Conservation (phyloP, 2,797 vertebrate genomes). For the Lacerta agilis region DNA sequence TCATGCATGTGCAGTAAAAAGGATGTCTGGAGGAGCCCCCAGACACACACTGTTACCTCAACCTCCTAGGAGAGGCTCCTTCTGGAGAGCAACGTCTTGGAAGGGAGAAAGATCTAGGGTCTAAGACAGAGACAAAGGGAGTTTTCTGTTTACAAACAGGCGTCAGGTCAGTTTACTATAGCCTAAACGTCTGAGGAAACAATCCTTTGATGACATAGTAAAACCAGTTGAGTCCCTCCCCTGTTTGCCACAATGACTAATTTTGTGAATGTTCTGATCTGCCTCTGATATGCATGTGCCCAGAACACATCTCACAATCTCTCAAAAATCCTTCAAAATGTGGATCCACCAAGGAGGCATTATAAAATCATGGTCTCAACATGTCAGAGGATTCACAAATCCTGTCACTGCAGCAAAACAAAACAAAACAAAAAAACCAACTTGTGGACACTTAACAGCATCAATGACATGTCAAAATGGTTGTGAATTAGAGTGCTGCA, state of each 20-base stretch:
- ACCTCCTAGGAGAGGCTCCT: slow-evolving; percentile 33
- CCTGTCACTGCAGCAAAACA: not conserved
- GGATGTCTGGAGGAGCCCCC: too few species aligned
- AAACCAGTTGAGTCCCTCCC: not conserved
- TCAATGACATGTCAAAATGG: not conserved
- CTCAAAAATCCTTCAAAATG: not conserved
- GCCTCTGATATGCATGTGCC: not conserved
- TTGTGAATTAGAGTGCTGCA: not conserved
- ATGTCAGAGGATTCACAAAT: not conserved
- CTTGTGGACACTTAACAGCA: not conserved
- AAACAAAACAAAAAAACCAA: not conserved
- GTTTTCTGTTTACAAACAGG: not conserved
- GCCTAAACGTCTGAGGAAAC: not conserved
- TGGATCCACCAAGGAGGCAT: not conserved
- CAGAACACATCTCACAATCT: not conserved
- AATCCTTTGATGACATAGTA: not conserved
- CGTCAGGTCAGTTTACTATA: not conserved
- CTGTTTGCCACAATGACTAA: not conserved
- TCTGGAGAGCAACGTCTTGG: slow-evolving; percentile 45
- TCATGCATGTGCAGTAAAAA: too few species aligned
- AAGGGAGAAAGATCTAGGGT: slow-evolving; percentile 43
- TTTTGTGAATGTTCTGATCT: not conserved
- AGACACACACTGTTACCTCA: slow-evolving; percentile 40
- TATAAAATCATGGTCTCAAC: not conserved
- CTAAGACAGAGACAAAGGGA: slow-evolving; percentile 14